Evolutionary conservation across 2,113 vertebrate genomes (phyloP), one percentile per base, ranked within the genome.

Genomic region (Aptenodytes forsteri): DNA sequence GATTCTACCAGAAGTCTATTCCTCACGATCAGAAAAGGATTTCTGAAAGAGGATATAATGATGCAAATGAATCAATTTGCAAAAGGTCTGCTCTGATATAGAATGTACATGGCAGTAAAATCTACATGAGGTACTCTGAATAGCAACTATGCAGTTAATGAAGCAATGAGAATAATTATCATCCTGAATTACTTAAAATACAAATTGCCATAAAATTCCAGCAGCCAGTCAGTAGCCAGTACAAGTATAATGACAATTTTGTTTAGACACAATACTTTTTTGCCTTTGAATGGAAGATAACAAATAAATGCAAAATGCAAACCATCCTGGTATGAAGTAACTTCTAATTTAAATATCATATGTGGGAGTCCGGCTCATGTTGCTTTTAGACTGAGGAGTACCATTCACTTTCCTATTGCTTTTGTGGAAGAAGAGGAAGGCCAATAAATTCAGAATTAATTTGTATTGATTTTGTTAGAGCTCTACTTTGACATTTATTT

Each of bases 11-110:
- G 70, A 27, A 94, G 36, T 9, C 81, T 90, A 25, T 27, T 75
- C 56, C 87, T 80, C 78, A 62, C 1, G 13, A 62, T 79, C 55
- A 82, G 78, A 93, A 89, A 66, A 65, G 54, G 7, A 42, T 72
- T 93, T 95, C 87, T 89, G 78, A 91, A 92, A 76, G 73, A 49
- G 42, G 42, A 38, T 22, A 67, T 61, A 72, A 89, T 29, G 66
- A 94, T 94, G 87, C 81, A 96, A 89, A 97, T 83, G 94, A 96
- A 95, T 82, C 87, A 27, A 85, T 96, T 89, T 95, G 84, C 87
- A 91, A 82, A 97, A 95, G 95, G 87, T 94, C 91, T 96, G 81
- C 79, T 75, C 73, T 77, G 89, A 84, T 85, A 72, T 8, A 5
- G 80, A 87, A 75, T 3, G 29, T 72, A 42, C 36, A 47, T 6